Evolutionary conservation across 2,797 vertebrate genomes (phyloP).

Genomic region (Tiaroga cobitis): DNA sequence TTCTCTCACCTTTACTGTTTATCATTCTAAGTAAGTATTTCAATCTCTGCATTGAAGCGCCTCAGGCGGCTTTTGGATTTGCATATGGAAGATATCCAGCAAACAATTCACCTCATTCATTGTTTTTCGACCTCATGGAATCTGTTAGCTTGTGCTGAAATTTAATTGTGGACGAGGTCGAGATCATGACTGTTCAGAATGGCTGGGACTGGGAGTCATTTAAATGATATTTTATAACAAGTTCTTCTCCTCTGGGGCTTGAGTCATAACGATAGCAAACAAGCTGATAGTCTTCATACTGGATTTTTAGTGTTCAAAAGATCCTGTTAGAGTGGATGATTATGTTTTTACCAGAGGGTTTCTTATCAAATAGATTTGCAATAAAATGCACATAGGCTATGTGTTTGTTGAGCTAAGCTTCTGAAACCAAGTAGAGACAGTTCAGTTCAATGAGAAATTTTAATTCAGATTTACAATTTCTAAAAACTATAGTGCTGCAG

Average conservation of each 20-base stretch:
- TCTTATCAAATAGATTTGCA: neutral
- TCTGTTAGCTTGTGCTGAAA: neutral
- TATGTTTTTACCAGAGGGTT: neutral
- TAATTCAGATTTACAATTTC: neutral
- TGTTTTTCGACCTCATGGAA: neutral
- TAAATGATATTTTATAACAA: neutral
- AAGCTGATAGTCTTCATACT: neutral
- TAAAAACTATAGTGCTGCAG: neutral
- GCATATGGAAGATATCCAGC: conserved; percentile 19
- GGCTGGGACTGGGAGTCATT: neutral
- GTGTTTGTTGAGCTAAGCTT: neutral
- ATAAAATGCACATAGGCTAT: neutral
- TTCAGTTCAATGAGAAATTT: neutral
- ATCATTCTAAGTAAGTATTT: conserved; percentile 27
- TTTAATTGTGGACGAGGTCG: neutral
- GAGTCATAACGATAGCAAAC: neutral
- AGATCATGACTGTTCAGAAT: neutral
- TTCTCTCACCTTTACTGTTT: conserved; percentile 25
- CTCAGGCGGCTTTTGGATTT: neutral
- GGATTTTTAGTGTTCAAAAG: neutral
- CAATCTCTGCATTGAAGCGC: conserved; percentile 3
- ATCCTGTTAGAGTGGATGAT: neutral
- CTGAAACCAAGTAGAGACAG: neutral
- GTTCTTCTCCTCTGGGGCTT: neutral
- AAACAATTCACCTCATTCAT: conserved; percentile 12